These are phyloP conservation scores for Limnephilus marmoratus DNA, from an alignment of 2,888 invertebrate species.

Conservation along the genomic window DNA sequence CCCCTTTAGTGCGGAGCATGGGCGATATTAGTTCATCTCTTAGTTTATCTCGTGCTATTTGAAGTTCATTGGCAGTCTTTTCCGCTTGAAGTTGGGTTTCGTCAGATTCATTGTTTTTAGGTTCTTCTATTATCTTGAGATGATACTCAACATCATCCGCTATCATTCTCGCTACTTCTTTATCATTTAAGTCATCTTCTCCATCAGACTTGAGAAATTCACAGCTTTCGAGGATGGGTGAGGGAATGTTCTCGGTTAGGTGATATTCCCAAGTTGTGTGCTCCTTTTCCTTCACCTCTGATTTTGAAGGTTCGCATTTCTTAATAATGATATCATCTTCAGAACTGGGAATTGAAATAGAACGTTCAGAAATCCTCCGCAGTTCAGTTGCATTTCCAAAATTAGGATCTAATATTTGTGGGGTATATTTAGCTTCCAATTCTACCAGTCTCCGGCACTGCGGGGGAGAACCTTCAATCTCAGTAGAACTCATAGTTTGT, in stretches of 20 bases:
- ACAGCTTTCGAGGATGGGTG: slow-evolving; percentile 79
- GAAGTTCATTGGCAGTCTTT: slow-evolving; percentile 61
- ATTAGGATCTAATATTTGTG: slow-evolving; percentile 80
- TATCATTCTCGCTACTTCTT: slow-evolving; percentile 75
- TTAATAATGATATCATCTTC: slow-evolving; percentile 68
- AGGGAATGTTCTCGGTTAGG: slow-evolving; percentile 80
- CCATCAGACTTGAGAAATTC: slow-evolving; percentile 80
- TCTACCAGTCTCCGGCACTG: slow-evolving; percentile 83
- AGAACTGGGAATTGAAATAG: slow-evolving; percentile 86
- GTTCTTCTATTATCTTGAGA: slow-evolving; percentile 60
- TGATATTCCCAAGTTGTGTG: slow-evolving; percentile 80
- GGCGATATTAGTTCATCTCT: slow-evolving; percentile 85
- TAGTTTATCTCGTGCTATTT: slow-evolving; percentile 75
- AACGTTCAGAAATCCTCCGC: slow-evolving; percentile 84
- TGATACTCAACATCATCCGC: slow-evolving; percentile 66
- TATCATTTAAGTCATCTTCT: slow-evolving; percentile 78
- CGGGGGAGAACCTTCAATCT: slow-evolving; percentile 87
- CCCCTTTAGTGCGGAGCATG: slow-evolving; percentile 83
- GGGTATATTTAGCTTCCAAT: slow-evolving; percentile 81
- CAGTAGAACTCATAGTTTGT: slow-evolving; percentile 87
- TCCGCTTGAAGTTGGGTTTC: slow-evolving; percentile 62
- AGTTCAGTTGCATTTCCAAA: slow-evolving; percentile 82
- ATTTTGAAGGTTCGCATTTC: slow-evolving; percentile 73
- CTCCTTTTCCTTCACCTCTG: slow-evolving; percentile 74
- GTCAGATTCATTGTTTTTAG: slow-evolving; percentile 58